Percentiles rank a stretch among this genome's conserved stretches.
These are phyloP conservation scores for Pedetes capensis DNA, from an alignment of 2,113 vertebrate species.

Conservation along the genomic window DNA sequence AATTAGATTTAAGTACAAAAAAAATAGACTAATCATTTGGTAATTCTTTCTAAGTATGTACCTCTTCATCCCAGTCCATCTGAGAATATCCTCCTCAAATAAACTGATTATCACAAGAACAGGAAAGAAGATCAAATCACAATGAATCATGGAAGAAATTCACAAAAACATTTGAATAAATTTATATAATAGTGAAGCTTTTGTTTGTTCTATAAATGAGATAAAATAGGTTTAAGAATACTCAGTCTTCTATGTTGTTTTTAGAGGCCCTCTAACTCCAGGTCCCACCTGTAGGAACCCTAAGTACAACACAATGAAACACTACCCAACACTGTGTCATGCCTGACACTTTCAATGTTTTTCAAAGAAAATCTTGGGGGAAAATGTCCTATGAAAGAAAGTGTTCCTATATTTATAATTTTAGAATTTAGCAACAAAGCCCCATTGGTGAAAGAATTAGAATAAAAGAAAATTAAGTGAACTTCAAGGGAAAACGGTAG, in stretches of 20 bases:
- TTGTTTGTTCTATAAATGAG: not conserved
- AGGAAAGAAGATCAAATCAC: not conserved
- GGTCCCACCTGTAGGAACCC: no score
- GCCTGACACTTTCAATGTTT: no score
- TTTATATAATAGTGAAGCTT: not conserved
- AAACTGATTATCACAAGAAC: not conserved
- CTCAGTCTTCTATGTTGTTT: no score
- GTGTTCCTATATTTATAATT: not conserved
- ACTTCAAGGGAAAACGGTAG: not conserved
- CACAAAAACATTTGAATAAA: slow-evolving; percentile 9
- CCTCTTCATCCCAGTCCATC: not conserved
- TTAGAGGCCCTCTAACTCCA: no score
- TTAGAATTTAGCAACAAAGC: not conserved
- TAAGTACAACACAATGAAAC: no score
- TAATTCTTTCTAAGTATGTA: not conserved
- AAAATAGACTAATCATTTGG: not conserved
- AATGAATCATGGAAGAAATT: not conserved
- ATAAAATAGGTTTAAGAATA: not conserved
- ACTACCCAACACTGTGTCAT: no score
- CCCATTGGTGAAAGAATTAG: not conserved
- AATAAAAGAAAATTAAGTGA: not conserved
- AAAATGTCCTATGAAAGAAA: not conserved
- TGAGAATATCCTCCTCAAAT: not conserved
- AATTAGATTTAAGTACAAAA: not conserved
- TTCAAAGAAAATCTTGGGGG: slow-evolving; percentile 36